Percentiles rank a stretch among this genome's conserved stretches.
These are phyloP conservation scores for Zaprionus davidi DNA, from an alignment of 1,140 invertebrate species.

Conservation along the genomic window DNA sequence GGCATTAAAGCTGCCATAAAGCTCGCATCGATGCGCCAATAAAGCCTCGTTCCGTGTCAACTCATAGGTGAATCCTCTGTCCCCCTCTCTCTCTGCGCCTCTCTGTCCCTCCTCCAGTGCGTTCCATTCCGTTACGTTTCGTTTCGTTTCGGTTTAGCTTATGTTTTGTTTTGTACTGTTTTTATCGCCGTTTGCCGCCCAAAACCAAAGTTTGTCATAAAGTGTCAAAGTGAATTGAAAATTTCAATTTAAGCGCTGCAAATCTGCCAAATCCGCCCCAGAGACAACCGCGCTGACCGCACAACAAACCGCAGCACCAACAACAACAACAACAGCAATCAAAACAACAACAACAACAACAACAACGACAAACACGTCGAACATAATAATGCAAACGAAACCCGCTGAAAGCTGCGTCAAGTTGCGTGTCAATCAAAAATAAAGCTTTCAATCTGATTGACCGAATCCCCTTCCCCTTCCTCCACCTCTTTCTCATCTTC, in stretches of 20 bases:
- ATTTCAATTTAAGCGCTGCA: slow-evolving; percentile 77
- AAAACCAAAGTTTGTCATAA: slow-evolving; percentile 80
- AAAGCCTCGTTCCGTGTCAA: slow-evolving; percentile 31
- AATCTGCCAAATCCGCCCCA: slow-evolving; percentile 59
- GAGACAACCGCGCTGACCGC: slow-evolving; percentile 55
- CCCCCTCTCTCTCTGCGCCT: background rate
- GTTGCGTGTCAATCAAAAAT: slow-evolving; percentile 47
- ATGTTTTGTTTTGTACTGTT: slow-evolving; percentile 4
- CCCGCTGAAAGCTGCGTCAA: slow-evolving; percentile 40
- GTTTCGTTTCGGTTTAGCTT: slow-evolving; percentile 6
- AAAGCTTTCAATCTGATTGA: slow-evolving; percentile 48
- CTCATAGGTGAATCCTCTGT: slow-evolving; percentile 18
- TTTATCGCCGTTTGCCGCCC: background rate
- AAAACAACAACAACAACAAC: slow-evolving; percentile 13
- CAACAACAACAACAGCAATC: slow-evolving; percentile 10
- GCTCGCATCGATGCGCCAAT: slow-evolving; percentile 45
- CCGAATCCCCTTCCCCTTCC: background rate
- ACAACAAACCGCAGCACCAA: slow-evolving; percentile 60
- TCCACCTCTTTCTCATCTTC: background rate
- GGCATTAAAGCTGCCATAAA: slow-evolving; percentile 60
- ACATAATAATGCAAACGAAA: slow-evolving; percentile 15
- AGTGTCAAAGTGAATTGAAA: slow-evolving; percentile 80
- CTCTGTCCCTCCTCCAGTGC: background rate
- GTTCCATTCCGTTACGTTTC: slow-evolving; percentile 8
- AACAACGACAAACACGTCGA: slow-evolving; percentile 24